Conservation (phyloP, 1,140 invertebrate genomes). For the Laupala kohalensis region DNA sequence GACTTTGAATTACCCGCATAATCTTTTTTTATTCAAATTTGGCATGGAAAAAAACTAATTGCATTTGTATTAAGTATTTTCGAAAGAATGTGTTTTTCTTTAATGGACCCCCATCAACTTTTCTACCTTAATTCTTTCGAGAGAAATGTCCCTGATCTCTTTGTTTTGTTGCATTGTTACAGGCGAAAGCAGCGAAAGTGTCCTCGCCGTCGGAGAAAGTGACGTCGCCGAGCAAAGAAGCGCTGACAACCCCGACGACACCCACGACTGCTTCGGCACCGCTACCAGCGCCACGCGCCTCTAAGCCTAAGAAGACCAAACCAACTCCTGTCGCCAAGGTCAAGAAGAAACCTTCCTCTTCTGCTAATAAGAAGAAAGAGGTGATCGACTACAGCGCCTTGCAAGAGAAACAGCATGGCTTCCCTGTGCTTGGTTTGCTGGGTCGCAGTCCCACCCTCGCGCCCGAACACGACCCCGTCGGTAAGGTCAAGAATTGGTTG, state of each 20-base stretch:
- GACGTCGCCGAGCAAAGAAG: background rate
- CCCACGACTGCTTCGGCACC: background rate
- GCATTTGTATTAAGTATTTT: no score
- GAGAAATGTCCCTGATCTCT: no score
- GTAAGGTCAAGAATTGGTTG: slow-evolving; percentile 74
- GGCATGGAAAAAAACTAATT: no score
- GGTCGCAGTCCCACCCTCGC: slow-evolving; percentile 5
- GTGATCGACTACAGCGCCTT: slow-evolving; percentile 63
- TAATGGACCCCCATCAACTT: no score
- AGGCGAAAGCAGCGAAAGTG: background rate
- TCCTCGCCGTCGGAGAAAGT: background rate
- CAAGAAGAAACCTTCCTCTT: background rate
- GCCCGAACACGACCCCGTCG: slow-evolving; percentile 47
- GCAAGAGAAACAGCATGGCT: slow-evolving; percentile 27
- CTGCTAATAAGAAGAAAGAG: slow-evolving; percentile 47
- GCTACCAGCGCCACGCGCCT: slow-evolving; percentile 16
- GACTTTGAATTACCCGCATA: no score
- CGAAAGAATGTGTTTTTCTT: no score
- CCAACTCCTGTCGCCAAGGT: background rate
- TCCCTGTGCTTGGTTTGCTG: background rate
- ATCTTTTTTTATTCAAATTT: no score
- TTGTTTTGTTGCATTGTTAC: no score
- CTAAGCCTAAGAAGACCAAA: slow-evolving; percentile 42
- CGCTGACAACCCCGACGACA: background rate
- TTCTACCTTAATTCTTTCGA: no score